Evolutionary conservation across 2,113 vertebrate species (phyloP), one percentile per base, ranked within the genome.

Genomic region (Neomonachus schauinslandi): DNA sequence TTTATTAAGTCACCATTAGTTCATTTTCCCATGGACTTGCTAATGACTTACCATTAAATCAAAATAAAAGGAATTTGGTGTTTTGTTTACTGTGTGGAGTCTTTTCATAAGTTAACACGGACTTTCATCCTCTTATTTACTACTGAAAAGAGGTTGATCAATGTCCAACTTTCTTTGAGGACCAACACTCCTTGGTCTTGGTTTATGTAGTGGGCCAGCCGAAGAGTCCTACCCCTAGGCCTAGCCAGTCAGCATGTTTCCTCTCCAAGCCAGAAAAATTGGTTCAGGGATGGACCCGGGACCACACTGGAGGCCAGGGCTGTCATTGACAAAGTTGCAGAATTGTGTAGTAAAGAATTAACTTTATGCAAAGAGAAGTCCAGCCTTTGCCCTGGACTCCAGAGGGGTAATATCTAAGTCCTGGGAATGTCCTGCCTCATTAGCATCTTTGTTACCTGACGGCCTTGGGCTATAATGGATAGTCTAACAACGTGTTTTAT

Each of bases 11-110:
- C 53, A 82, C 49, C 77, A 79, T 85, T 57, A 82, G 21, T 53
- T 86, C 79, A 79, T 77, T 95, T 96, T 46, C 53, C 63, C 42
- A 4, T 46, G 89, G 89, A 90, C 91, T 95, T 67, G 61, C 16
- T 97, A 89, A 77, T 83, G 21, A 85, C 33, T 59, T 33, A 24
- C 53, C 6, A 69, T 89, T 61, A 42, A 63, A 69, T 85, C 15
- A 86, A 93, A 93, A 61, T n/a, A 85, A 55, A 89, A 89, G 77
- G 61, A 61, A 89, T 26, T 9, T 46, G 28, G 57, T 74, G 39
- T 92, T 88, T 95, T 65, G 49, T 51, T 93, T 72, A 80, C 28
- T 26, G 21, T 28, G 46, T 5, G 4, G 33, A 15, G 15, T 36
- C 28, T n/a, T 72, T 21, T 74, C 18, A 12, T 93, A 61, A 82